These are phyloP conservation scores for Thalassophryne amazonica DNA, from an alignment of 2,797 vertebrate genomes.

Conservation along the genomic window DNA sequence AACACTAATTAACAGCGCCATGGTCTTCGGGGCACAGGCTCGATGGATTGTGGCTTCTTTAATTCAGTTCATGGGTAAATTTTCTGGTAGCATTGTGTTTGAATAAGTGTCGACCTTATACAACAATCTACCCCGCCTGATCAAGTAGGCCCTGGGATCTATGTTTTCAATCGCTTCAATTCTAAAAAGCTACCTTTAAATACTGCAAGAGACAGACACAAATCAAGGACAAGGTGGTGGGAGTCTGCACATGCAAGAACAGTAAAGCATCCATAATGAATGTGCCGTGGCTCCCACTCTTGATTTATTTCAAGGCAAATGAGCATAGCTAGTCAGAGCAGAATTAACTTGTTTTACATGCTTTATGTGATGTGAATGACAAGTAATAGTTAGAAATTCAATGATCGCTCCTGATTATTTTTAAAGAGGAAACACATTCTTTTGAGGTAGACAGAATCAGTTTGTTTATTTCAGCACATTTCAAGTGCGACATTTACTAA, in stretches of 20 bases:
- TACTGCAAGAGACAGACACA: constrained; percentile 57
- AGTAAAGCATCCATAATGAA: constrained; percentile 43
- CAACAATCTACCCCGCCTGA: constrained; percentile 22
- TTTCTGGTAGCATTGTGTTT: constrained; percentile 34
- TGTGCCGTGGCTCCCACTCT: constrained; percentile 15
- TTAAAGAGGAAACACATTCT: not conserved
- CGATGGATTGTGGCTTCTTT: not conserved
- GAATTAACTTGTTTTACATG: constrained; percentile 35
- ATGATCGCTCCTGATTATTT: not conserved
- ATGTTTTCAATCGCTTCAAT: constrained; percentile 52
- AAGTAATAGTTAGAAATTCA: not conserved
- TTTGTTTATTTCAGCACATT: not conserved
- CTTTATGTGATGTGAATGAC: not conserved
- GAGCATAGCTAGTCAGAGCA: not conserved
- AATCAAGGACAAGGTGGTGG: constrained; percentile 42
- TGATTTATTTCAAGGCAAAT: constrained; percentile 38
- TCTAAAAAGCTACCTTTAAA: constrained; percentile 53
- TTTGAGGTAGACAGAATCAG: not conserved
- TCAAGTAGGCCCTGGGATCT: constrained; percentile 27
- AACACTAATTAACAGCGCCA: not conserved
- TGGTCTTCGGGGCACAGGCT: not conserved
- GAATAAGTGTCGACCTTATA: constrained; percentile 43
- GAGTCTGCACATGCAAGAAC: constrained; percentile 27
- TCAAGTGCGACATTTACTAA: not conserved
- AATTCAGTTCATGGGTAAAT: not conserved